Conservation (phyloP, 2,888 invertebrate genomes). For the Drosophila pseudotalamancana region DNA sequence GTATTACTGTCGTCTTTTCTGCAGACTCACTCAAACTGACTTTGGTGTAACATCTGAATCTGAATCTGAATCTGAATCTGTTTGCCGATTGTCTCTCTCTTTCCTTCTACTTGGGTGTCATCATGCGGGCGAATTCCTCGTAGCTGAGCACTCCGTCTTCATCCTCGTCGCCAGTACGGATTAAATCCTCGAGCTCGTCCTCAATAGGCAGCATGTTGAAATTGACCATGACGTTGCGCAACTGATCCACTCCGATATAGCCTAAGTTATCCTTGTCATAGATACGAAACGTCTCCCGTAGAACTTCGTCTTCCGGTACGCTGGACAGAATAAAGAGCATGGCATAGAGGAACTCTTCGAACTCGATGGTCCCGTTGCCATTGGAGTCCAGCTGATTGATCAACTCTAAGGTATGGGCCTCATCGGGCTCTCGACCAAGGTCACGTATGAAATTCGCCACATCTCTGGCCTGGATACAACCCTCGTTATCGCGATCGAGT, state of each 20-base stretch:
- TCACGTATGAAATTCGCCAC: neutral
- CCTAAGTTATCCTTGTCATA: conserved; percentile 99
- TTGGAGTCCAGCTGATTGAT: conserved; percentile 97
- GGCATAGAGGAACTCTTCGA: conserved; percentile 98
- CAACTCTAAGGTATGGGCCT: no score
- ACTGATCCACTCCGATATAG: conserved; percentile 97
- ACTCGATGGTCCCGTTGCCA: conserved; percentile 94
- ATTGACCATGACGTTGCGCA: conserved; percentile 99
- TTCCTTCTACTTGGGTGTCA: conserved; percentile 75
- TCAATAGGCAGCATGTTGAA: conserved; percentile 98
- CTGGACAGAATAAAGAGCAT: conserved; percentile 99
- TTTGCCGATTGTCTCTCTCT: neutral
- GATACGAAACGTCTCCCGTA: conserved; percentile 86
- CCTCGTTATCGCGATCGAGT: conserved; percentile 17
- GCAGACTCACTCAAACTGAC: no score
- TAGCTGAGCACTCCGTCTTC: conserved; percentile 94
- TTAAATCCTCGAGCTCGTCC: conserved; percentile 99
- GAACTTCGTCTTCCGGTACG: conserved; percentile 98
- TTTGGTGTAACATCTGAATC: neutral
- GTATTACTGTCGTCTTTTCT: no score
- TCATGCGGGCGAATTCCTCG: conserved; percentile 95
- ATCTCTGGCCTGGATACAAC: conserved; percentile 3
- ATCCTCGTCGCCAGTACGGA: conserved; percentile 97
- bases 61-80: neutral
- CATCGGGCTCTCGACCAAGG: no score